These are phyloP conservation scores for Apostichopus californicus DNA, from an alignment of 35 echinoderm and acorn worm species.

Conservation along the genomic window DNA sequence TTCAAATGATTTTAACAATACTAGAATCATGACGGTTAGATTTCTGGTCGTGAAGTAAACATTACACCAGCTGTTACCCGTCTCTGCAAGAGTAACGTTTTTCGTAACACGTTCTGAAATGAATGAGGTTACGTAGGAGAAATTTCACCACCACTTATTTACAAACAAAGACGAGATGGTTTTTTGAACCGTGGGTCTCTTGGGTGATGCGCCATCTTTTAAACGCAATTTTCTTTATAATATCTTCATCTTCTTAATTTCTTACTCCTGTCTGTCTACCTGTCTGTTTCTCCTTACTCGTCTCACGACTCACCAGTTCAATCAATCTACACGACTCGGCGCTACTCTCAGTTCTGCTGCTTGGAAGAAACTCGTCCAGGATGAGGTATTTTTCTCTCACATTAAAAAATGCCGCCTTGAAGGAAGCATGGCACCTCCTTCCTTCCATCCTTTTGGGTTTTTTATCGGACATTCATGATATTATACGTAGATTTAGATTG, in stretches of 20 bases:
- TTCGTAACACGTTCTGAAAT: too few relatives aligned
- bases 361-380: constrained; percentile 47
- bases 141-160: too few relatives aligned
- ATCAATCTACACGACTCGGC: constrained; percentile 39
- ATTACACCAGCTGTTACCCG: too few relatives aligned
- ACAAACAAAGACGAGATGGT: too few relatives aligned
- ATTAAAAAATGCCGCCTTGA: neutral
- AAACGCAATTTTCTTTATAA: too few relatives aligned
- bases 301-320: constrained; percentile 33
- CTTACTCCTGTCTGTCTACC: neutral
- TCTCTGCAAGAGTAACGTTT: too few relatives aligned
- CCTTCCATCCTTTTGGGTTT: neutral
- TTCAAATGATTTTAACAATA: too few relatives aligned
- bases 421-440: neutral
- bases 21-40: too few relatives aligned
- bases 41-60: too few relatives aligned
- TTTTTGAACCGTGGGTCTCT: too few relatives aligned
- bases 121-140: too few relatives aligned
- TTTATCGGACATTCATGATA: neutral
- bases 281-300: neutral
- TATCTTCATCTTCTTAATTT: neutral
- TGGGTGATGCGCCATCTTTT: too few relatives aligned
- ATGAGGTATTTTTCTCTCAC: constrained; percentile 48
- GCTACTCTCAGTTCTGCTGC: constrained; percentile 50
- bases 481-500: constrained; percentile 1